These are phyloP conservation scores for Leucopternis melanops DNA, from an alignment of 2,113 vertebrate species.

Conservation along the genomic window DNA sequence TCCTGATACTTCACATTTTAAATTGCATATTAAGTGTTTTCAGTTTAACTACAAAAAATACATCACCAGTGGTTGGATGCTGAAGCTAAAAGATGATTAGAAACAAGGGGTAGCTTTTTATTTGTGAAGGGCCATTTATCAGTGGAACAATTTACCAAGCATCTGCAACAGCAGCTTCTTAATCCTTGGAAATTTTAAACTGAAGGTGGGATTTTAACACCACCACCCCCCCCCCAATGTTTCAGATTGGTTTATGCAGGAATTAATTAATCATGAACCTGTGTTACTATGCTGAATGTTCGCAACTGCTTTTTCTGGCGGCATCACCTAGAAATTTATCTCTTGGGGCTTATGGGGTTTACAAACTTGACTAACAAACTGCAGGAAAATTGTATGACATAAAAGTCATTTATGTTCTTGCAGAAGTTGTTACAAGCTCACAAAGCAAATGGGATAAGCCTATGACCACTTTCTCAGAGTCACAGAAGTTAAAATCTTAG, in stretches of 20 bases:
- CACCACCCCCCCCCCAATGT: not conserved
- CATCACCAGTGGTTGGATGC: not conserved
- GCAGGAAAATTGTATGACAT: not conserved
- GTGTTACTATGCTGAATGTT: not conserved
- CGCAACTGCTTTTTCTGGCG: not conserved
- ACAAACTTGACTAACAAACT: not conserved
- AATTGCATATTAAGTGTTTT: not conserved
- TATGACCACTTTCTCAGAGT: not conserved
- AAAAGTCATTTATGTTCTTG: not conserved
- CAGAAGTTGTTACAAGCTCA: not conserved
- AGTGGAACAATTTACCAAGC: not conserved
- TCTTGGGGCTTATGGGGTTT: not conserved
- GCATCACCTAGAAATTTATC: not conserved
- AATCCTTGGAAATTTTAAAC: not conserved
- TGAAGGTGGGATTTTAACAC: not conserved
- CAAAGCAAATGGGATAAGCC: not conserved
- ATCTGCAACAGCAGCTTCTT: not conserved
- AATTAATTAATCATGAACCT: not conserved
- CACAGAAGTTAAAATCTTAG: not conserved
- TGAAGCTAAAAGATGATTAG: not conserved
- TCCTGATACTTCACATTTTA: not conserved
- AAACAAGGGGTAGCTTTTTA: not conserved
- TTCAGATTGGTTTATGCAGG: not conserved
- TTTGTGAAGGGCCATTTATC: not conserved
- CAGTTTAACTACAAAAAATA: not conserved